A percentile compares a stretch with the other conserved stretches of the same genome.
These are phyloP conservation scores for Daboia siamensis DNA, from an alignment of 2,113 vertebrate genomes.

Conservation along the genomic window DNA sequence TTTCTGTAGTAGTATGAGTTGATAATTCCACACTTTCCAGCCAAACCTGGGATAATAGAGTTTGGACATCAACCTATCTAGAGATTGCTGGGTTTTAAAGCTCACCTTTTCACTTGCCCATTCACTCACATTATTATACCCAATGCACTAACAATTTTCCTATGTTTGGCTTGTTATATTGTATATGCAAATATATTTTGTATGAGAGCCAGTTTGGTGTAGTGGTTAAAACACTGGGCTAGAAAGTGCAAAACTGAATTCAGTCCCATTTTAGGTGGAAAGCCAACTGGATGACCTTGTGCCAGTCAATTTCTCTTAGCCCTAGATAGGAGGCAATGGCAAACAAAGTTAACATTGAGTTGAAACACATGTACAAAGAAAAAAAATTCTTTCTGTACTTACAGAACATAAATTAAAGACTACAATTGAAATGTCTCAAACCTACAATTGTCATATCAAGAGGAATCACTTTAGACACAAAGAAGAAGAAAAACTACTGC, in stretches of 20 bases:
- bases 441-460: background rate
- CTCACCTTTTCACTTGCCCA: background rate
- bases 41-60: background rate
- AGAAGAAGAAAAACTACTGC: background rate
- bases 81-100: background rate
- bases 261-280: background rate
- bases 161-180: background rate
- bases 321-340: background rate
- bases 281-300: background rate
- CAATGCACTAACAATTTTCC: background rate
- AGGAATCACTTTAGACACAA: background rate
- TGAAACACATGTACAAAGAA: background rate
- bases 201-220: background rate
- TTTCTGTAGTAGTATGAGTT: background rate
- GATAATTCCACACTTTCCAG: background rate
- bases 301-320: background rate
- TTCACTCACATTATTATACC: background rate
- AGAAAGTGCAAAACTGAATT: background rate
- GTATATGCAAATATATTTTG: background rate
- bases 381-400: background rate
- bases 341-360: background rate
- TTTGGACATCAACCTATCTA: background rate
- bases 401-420: too few relatives aligned
- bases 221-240: background rate
- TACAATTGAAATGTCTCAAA: background rate